These are phyloP conservation scores for Etheostoma spectabile DNA, from an alignment of 2,113 vertebrate genomes.

Conservation along the genomic window DNA sequence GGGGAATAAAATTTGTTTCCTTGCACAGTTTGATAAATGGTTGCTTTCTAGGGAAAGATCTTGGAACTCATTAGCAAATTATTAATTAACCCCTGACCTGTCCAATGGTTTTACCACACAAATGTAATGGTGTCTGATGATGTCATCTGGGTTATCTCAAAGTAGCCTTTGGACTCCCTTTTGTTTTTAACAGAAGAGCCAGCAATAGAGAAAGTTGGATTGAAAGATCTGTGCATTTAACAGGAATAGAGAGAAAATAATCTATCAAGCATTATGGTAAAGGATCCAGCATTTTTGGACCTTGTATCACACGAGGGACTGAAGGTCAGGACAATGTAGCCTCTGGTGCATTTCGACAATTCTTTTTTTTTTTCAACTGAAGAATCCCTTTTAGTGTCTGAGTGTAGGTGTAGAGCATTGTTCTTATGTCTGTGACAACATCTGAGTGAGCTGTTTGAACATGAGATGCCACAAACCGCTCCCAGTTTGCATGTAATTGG, in stretches of 20 bases:
- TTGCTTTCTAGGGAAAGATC: background rate
- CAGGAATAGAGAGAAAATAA: background rate
- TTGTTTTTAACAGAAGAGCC: background rate
- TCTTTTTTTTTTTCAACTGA: too few relatives aligned
- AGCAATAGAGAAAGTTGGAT: background rate
- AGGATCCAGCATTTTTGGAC: background rate
- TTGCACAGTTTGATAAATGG: too few relatives aligned
- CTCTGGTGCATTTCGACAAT: background rate
- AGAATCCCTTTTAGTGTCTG: background rate
- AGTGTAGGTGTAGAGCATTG: background rate
- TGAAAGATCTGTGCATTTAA: background rate
- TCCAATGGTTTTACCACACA: background rate
- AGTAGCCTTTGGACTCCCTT: background rate
- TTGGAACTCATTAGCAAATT: background rate
- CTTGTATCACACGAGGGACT: background rate
- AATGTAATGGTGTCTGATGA: background rate
- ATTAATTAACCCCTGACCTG: background rate
- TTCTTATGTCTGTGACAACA: background rate
- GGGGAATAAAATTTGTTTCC: too few relatives aligned
- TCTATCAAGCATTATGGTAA: background rate
- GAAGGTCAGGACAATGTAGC: background rate
- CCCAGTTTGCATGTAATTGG: constrained; percentile 30
- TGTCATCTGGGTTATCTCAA: background rate
- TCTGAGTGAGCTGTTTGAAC: constrained; percentile 16
- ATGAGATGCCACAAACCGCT: constrained; percentile 16